Conservation (phyloP, 2,113 vertebrate species). For the Oncorhynchus masou region DNA sequence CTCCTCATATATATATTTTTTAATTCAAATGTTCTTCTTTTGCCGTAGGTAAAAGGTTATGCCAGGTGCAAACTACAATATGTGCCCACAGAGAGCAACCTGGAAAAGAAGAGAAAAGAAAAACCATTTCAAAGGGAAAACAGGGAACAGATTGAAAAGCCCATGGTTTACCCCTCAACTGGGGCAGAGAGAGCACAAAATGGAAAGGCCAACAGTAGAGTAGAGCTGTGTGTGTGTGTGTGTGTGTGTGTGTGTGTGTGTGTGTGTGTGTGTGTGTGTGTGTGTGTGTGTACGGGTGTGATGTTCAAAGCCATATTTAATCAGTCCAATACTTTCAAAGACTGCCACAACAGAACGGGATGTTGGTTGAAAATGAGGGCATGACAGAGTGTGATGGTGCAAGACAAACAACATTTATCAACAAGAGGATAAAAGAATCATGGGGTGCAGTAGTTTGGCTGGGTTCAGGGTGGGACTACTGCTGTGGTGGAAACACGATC, state of each 20-base stretch:
- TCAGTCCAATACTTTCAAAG: slow-evolving; percentile 65
- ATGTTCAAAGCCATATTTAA: slow-evolving; percentile 54
- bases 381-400: slow-evolving; percentile 34
- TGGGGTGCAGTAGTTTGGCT: not conserved
- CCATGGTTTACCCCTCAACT: slow-evolving; percentile 39
- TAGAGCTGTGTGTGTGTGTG: not conserved
- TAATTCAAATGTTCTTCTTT: too few relatives aligned
- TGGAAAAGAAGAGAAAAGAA: too few relatives aligned
- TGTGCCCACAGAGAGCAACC: too few relatives aligned
- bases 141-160: too few relatives aligned
- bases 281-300: too few relatives aligned
- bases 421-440: slow-evolving; percentile 27
- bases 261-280: too few relatives aligned
- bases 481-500: too few relatives aligned
- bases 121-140: slow-evolving; percentile 18
- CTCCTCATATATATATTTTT: too few relatives aligned
- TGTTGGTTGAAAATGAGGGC: slow-evolving; percentile 50
- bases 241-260: too few relatives aligned
- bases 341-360: slow-evolving; percentile 53
- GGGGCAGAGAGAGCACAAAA: slow-evolving; percentile 35
- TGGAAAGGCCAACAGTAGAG: slow-evolving; percentile 43
- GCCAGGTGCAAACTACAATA: too few relatives aligned
- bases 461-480: not conserved
- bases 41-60: too few relatives aligned
- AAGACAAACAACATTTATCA: slow-evolving; percentile 29